A percentile compares a stretch with the other conserved stretches of the same genome.
Conservation (phyloP, 2,113 vertebrate genomes). For the Chamaea fasciata region DNA sequence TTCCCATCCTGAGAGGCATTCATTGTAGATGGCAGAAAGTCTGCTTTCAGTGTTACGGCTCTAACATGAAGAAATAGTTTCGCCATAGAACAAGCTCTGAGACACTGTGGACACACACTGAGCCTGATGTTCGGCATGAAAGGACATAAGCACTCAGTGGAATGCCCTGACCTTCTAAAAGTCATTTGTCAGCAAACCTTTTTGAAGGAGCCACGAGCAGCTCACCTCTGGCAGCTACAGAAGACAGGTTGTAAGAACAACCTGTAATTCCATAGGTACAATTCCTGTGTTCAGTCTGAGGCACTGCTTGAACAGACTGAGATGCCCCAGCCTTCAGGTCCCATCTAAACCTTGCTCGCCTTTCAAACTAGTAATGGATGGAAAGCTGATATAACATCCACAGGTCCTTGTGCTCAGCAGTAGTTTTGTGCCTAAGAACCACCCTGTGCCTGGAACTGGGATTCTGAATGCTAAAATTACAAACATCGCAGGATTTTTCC, state of each 20-base stretch:
- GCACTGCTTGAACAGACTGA: background rate
- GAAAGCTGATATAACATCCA: background rate
- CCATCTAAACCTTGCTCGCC: background rate
- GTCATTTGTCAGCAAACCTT: background rate
- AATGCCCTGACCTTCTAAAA: fast-evolving
- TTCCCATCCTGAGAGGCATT: background rate
- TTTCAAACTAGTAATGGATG: background rate
- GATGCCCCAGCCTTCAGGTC: background rate
- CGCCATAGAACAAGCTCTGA: background rate
- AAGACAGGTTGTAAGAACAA: background rate
- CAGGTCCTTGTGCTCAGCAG: background rate
- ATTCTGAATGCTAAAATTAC: too few relatives aligned
- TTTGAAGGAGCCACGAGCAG: background rate
- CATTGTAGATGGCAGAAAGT: background rate
- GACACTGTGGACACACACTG: fast-evolving
- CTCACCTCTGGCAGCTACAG: background rate
- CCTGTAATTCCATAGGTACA: background rate
- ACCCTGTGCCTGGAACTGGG: too few relatives aligned
- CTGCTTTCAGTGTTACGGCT: background rate
- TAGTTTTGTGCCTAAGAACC: too few relatives aligned
- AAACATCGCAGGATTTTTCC: too few relatives aligned
- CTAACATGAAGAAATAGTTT: background rate
- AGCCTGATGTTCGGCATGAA: background rate
- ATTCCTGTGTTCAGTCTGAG: background rate
- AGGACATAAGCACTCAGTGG: background rate